Base-by-base conservation (phyloP, 53 echinoderm and acorn worm species). In the Apostichopus leukothele region DNA sequence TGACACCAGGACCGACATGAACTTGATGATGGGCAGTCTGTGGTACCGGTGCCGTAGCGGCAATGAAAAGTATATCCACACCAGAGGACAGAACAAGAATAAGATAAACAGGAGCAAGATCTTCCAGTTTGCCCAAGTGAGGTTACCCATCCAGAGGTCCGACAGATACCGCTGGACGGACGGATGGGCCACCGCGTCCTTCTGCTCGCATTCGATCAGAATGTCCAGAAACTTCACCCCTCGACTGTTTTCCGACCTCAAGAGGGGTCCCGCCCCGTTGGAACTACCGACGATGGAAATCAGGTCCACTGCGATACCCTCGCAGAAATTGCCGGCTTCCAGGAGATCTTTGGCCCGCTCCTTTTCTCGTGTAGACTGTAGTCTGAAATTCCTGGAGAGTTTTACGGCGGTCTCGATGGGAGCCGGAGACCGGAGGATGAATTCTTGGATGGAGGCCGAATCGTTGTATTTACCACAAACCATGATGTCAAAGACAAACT, bases 401-500 rank as follows among this genome's bases (percentile, higher is more conserved):
- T 95, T 94, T 52, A 93, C 98, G 0, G 98, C 98, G 5, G 95
- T 95, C 89, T 97, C 95, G 76, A 95, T 92, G 79, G 98, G 98
- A 4, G 98, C 95, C 1, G 95, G 95, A 2, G 98, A 97, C 51
- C 91, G 92, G 4, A 97, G 92, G 60, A 97, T 93, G 76, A 97
- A 97, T 68, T 97, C 98, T 76, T 94, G 90, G 88, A 97, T 92
- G 51, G 98, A 92, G 51, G 88, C 89, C 27, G 94, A 91, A 86
- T 93, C 92, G 80, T 92, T 94, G 88, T 93, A 94, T 39, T 93
- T 86, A 20, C 98, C 98, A 75, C 95, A 94, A 4, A 97, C 98
- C 98, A 97, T 97, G 53, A 97, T 74, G 73, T 97, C 98, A 92
- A 97, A 97, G 6, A 97, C 95, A 93, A 97, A 97, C 98, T 97